Evolutionary conservation across 2,113 vertebrate species (phyloP), one percentile per base, ranked within the genome.

Genomic region (Myotis lucifugus): DNA sequence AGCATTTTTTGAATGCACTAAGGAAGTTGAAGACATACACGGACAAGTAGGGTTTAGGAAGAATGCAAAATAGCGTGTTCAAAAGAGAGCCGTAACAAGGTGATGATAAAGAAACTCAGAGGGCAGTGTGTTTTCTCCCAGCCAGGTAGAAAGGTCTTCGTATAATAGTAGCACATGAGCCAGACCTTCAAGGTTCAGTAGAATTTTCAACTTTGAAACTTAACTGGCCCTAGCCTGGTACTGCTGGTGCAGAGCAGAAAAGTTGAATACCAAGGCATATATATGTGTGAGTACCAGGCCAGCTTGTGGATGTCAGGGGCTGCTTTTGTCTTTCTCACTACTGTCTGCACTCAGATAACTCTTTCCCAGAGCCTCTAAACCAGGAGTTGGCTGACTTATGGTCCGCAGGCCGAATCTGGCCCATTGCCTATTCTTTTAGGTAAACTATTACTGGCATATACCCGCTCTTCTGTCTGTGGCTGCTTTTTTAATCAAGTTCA

Each of bases 401-500:
- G 34, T 56, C 34, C 81, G 17, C 3, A 90, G 46, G 48, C 34
- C 12, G 46, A 32, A n/a, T 79, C 9, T 72, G 32, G 15, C 40
- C 18, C 34, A 50, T 42, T 25, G 9, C 79, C 50, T 85, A 11
- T 76, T 59, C 76, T 96, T 77, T 77, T 73, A 92, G 79, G 23
- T 61, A 67, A 54, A 79, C 32, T 92, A 2, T 59, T 85, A 59
- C 14, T 82, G 59, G 56, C 86, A 81, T 15, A 54, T 77, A 93
- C 59, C 14, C 0, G 0, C 13, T 92, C 52, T 79, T 82, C 42
- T 92, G n/a, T 90, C 52, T 76, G 27, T 66, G 73, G 42, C 46
- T 90, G 40, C n/a, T 90, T 90, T 85, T 73, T 91, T n/a, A 40
- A 40, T 72, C 27, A 73, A 67, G 34, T 95, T 46, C 23, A 84